Conservation (phyloP, 2,797 vertebrate genomes). For the Bradypodion ventrale region DNA sequence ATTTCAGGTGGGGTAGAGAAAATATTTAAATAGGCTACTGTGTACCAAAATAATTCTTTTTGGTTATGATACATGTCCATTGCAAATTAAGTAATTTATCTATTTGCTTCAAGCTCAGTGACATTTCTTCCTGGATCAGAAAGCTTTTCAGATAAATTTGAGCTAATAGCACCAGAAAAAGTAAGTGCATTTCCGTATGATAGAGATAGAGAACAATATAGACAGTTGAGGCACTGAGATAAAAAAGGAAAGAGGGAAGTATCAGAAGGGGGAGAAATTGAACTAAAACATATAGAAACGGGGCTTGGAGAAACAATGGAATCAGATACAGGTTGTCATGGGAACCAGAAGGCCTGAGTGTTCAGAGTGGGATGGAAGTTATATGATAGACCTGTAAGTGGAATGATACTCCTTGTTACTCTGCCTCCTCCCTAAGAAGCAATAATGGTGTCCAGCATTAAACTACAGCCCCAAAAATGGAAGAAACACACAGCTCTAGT, state of each 20-base stretch:
- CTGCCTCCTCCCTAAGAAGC: not conserved
- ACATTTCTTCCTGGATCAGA: not conserved
- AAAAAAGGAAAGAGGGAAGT: not conserved
- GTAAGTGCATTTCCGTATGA: not conserved
- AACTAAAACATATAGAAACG: conserved; percentile 11
- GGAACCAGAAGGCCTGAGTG: conserved; percentile 23
- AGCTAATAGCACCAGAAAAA: not conserved
- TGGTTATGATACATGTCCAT: not conserved
- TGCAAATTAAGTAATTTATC: not conserved
- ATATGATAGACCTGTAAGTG: not conserved
- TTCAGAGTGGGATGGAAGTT: conserved; percentile 15
- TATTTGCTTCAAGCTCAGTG: not conserved
- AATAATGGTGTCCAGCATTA: not conserved
- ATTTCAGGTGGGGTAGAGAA: not conserved
- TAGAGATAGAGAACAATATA: not conserved
- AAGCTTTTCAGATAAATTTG: not conserved
- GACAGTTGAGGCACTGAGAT: not conserved
- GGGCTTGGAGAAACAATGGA: conserved; percentile 4
- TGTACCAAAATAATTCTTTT: not conserved
- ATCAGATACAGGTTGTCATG: conserved; percentile 30
- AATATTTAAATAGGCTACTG: not conserved
- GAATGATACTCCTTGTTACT: no score
- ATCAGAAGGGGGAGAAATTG: not conserved
- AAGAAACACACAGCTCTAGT: not conserved
- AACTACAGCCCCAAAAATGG: not conserved